These are phyloP conservation scores for Strongylocentrotus purpuratus DNA, from an alignment of 35 echinoderm and acorn worm genomes.

Conservation along the genomic window DNA sequence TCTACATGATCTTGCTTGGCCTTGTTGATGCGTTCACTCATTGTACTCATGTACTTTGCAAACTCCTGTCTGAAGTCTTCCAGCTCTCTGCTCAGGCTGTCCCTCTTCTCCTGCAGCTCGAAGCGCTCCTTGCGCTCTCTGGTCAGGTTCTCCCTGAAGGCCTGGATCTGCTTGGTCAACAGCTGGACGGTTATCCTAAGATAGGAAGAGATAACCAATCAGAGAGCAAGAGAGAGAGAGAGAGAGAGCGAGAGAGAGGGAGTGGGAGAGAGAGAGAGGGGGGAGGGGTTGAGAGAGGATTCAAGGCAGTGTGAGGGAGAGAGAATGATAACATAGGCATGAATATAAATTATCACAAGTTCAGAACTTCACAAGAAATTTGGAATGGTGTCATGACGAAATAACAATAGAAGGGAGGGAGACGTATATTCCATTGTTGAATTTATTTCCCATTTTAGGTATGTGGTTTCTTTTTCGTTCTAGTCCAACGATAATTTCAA, in stretches of 20 bases:
- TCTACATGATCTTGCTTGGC: constrained; percentile 91
- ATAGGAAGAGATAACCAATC: background rate
- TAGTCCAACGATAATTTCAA: too few species aligned
- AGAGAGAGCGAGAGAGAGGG: background rate
- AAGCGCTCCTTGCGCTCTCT: constrained; percentile 92
- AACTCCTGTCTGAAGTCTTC: constrained; percentile 85
- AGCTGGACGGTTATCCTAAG: constrained; percentile 82
- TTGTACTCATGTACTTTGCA: constrained; percentile 75
- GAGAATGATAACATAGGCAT: background rate
- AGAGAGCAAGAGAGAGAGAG: background rate
- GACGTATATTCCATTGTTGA: too few species aligned
- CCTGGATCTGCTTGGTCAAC: constrained; percentile 81
- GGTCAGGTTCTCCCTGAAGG: constrained; percentile 73
- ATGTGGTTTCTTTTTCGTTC: background rate
- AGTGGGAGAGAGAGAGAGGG: background rate
- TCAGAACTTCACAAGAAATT: too few species aligned
- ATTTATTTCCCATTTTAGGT: too few species aligned
- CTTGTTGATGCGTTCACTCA: constrained; percentile 81
- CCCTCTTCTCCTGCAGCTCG: constrained; percentile 93
- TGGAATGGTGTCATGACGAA: too few species aligned
- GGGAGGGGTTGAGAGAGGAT: background rate
- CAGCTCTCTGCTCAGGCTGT: constrained; percentile 68
- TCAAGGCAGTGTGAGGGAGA: background rate
- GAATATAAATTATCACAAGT: too few species aligned
- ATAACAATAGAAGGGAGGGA: too few species aligned